Percentiles rank a stretch among this genome's conserved stretches.
Conservation (phyloP, 2,797 vertebrate species). For the Pipistrellus pipistrellus region DNA sequence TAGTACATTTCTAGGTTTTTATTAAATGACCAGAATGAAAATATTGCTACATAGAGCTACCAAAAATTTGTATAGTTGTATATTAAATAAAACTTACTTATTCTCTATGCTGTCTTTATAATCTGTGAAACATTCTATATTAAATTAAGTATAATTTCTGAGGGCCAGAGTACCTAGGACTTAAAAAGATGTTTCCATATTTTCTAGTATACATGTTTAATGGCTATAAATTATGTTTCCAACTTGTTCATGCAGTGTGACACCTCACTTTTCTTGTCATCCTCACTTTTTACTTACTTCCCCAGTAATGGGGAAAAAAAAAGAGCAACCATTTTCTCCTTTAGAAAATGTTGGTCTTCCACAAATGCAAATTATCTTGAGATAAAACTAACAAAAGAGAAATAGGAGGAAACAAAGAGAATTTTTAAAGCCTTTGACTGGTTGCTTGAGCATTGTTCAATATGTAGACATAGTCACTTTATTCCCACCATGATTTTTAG, state of each 20-base stretch:
- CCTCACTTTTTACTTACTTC: slow-evolving; percentile 5
- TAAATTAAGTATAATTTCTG: slow-evolving; percentile 21
- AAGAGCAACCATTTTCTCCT: slow-evolving; percentile 50
- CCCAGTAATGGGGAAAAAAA: slow-evolving; percentile 52
- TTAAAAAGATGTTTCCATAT: slow-evolving; percentile 25
- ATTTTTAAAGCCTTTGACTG: slow-evolving; percentile 64
- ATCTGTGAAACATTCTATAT: not conserved
- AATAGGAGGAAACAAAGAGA: slow-evolving; percentile 63
- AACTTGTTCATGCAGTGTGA: slow-evolving; percentile 25
- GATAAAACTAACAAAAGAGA: slow-evolving; percentile 69
- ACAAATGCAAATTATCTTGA: slow-evolving; percentile 71
- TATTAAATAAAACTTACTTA: not conserved
- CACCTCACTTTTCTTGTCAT: slow-evolving; percentile 32
- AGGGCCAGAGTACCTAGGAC: not conserved
- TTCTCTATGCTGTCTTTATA: slow-evolving; percentile 13
- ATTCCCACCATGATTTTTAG: slow-evolving; percentile 76
- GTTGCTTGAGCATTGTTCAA: slow-evolving; percentile 64
- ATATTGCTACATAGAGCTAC: slow-evolving; percentile 15
- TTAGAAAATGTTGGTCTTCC: slow-evolving; percentile 58
- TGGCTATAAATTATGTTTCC: slow-evolving; percentile 55
- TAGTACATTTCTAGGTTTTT: not conserved
- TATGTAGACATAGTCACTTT: slow-evolving; percentile 52
- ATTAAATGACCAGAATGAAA: not conserved
- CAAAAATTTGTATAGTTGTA: not conserved
- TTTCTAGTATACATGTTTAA: slow-evolving; percentile 13